Conservation (phyloP, 2,888 invertebrate genomes). For the Uropetala carovei region DNA sequence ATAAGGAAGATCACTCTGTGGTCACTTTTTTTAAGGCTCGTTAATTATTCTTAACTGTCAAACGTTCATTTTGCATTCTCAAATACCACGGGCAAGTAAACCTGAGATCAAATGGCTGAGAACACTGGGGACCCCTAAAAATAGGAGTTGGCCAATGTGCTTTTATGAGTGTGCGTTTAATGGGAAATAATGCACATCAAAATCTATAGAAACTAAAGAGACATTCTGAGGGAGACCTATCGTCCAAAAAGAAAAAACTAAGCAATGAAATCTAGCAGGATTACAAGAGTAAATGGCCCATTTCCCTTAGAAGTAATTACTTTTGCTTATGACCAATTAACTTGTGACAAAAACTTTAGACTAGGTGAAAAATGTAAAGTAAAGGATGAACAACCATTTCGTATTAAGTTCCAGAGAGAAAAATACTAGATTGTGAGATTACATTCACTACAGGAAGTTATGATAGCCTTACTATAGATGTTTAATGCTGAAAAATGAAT, state of each 20-base stretch:
- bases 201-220: constrained; percentile 33
- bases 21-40: background rate
- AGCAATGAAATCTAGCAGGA: background rate
- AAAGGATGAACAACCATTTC: background rate
- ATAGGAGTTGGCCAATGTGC: constrained; percentile 43
- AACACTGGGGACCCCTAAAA: constrained; percentile 36
- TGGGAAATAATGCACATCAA: constrained; percentile 54
- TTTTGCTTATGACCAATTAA: background rate
- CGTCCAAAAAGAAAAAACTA: background rate
- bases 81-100: constrained; percentile 52
- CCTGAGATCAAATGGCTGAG: constrained; percentile 63
- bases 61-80: constrained; percentile 42
- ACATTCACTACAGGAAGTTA: background rate
- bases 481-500: constrained; percentile 62
- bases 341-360: background rate
- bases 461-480: background rate
- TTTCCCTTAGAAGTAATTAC: constrained; percentile 7
- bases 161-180: constrained; percentile 52
- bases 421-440: background rate
- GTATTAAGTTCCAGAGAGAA: background rate
- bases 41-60: constrained; percentile 18
- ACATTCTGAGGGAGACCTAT: constrained; percentile 7
- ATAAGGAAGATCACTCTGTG: background rate
- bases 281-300: background rate
- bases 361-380: background rate